These are phyloP conservation scores for Malacoraja senta DNA, from an alignment of 2,797 vertebrate species.

Conservation along the genomic window DNA sequence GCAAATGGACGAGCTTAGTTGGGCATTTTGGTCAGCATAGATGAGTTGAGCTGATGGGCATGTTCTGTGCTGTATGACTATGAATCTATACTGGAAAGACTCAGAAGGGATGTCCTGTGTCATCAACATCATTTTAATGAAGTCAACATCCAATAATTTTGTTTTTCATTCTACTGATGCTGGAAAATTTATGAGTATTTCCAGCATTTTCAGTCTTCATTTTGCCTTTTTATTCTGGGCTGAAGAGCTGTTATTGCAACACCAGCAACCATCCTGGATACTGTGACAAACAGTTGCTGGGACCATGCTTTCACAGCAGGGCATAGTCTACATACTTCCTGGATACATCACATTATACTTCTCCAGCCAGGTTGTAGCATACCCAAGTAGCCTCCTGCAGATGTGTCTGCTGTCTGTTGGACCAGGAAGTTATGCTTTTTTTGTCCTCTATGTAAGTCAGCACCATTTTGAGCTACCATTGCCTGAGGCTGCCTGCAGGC, in stretches of 20 bases:
- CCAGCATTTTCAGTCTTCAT: too few relatives aligned
- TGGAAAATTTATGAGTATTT: too few relatives aligned
- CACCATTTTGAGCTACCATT: neutral
- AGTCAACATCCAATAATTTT: too few relatives aligned
- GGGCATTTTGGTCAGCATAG: too few relatives aligned
- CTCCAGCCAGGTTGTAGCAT: neutral
- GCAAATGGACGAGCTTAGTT: too few relatives aligned
- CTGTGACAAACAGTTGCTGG: neutral
- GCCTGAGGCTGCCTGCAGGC: neutral
- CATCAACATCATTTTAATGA: too few relatives aligned
- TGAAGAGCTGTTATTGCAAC: neutral
- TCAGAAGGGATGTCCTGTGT: too few relatives aligned
- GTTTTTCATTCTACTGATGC: too few relatives aligned
- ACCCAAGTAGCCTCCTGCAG: neutral
- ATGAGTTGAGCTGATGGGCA: too few relatives aligned
- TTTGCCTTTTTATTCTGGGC: neutral
- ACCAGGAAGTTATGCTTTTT: neutral
- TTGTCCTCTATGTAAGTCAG: neutral
- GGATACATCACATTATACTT: neutral
- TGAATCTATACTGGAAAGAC: too few relatives aligned
- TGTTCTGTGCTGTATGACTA: too few relatives aligned
- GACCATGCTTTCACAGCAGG: neutral
- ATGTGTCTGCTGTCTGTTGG: neutral
- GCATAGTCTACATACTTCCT: neutral
- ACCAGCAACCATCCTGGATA: neutral